Base-by-base conservation (phyloP, 2,797 vertebrate species). In the Acrossocheilus wenchowensis region DNA sequence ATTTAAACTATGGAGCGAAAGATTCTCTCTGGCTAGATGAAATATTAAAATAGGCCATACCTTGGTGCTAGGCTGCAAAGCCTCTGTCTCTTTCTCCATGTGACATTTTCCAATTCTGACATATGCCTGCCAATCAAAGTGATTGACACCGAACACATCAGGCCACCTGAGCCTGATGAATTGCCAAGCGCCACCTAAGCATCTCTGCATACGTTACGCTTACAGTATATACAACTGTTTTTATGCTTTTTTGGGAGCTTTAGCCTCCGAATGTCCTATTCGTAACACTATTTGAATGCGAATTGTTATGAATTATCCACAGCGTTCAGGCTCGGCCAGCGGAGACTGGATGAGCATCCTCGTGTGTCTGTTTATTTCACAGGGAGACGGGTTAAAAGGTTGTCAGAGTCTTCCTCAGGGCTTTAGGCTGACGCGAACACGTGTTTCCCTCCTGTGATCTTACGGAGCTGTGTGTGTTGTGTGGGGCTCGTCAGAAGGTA, bases 371-470 rank as follows among this genome's bases (percentile, higher is more conserved):
- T 89, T 80, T 81, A 14, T 90, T 30, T 78, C 82, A 83, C 10
- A 88, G 86, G 54, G 81, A 84, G 82, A 83, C 21, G 57, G 89
- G 95, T 96, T 96, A 96, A 96, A 97, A 97, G 96, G 97, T 97
- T 97, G 96, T 96, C 96, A 93, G 90, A 88, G 94, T 92, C 93
- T 94, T 91, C 95, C 95, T 96, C 89, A 92, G 93, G 95, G 95
- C 94, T 95, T 94, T 91, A 88, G 92, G 95, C 95, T 97, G 96
- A 96, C 96, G 95, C 94, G 96, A 97, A 97, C 97, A 98, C 96
- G 96, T 98, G 97, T 97, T 97, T 96, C 95, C 95, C 95, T 94
- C 93, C 87, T 97, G 96, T 97, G 96, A 97, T 97, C 95, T 96
- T 17, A 93, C 94, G 93, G 95, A 96, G 95, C 95, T 36, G 66